phyloP scores from a whole-genome alignment of 2,888 invertebrate genomes.

The Zootermopsis nevadensis region DNA sequence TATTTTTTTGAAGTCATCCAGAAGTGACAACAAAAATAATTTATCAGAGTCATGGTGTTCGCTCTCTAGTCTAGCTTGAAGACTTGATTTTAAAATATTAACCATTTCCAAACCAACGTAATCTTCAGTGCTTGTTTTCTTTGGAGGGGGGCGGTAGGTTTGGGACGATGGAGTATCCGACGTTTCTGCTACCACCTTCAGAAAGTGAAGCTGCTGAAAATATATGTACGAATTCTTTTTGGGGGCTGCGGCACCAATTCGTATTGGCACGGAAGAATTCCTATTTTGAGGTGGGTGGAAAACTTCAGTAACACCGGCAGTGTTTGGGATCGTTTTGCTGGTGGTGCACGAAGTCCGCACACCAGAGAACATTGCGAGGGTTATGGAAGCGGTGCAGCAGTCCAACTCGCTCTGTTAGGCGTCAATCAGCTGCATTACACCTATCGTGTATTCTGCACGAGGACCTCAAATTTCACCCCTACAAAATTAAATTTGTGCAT shows the following conservation, averaged over 20 bases:
- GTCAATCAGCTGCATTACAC: no score
- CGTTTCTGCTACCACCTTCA: not conserved
- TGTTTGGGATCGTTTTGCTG: no score
- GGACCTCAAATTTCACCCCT: no score
- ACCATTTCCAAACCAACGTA: slow-evolving; percentile 1
- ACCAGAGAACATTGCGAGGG: no score
- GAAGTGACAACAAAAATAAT: slow-evolving; percentile 27
- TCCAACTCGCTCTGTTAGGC: no score
- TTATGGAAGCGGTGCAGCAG: no score
- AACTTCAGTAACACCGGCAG: no score
- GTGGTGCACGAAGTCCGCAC: no score
- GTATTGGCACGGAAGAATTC: no score
- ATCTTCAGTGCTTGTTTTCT: not conserved
- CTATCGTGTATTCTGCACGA: no score
- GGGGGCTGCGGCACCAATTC: not conserved
- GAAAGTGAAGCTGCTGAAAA: slow-evolving; percentile 26
- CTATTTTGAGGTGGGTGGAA: no score
- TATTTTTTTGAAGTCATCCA: slow-evolving; percentile 12
- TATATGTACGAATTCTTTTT: not conserved
- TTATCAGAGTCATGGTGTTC: slow-evolving; percentile 13
- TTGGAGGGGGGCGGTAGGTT: not conserved
- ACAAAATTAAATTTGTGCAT: no score
- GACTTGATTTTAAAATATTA: slow-evolving; percentile 1
- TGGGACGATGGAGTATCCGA: not conserved
- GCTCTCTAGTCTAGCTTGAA: not conserved